Conservation (phyloP, 1,140 invertebrate genomes). For the Dreissena rostriformis region DNA sequence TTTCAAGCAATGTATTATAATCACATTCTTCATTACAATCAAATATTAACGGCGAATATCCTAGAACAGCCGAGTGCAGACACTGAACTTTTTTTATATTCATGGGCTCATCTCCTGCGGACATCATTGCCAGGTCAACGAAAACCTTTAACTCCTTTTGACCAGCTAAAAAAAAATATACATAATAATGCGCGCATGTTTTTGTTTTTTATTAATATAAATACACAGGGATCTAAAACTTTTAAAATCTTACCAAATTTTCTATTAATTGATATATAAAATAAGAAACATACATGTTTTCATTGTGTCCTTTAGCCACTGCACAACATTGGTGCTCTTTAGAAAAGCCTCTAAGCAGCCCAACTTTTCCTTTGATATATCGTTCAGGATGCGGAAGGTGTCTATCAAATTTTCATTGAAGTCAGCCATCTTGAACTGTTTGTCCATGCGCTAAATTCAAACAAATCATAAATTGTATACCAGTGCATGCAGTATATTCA, state of each 20-base stretch:
- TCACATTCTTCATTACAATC: slow-evolving; percentile 61
- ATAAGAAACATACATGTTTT: slow-evolving; percentile 38
- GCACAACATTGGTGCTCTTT: slow-evolving; percentile 61
- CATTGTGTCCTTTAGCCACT: slow-evolving; percentile 71
- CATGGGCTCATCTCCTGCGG: slow-evolving; percentile 75
- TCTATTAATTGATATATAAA: not conserved
- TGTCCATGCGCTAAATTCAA: not conserved
- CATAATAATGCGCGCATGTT: not conserved
- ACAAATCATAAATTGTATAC: too few relatives aligned
- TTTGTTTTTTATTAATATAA: too few relatives aligned
- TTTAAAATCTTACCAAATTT: not conserved
- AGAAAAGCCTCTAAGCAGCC: slow-evolving; percentile 66
- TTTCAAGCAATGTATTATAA: slow-evolving; percentile 64
- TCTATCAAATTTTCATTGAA: slow-evolving; percentile 63
- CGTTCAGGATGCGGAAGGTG: slow-evolving; percentile 58
- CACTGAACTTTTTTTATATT: slow-evolving; percentile 71
- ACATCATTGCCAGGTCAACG: slow-evolving; percentile 77
- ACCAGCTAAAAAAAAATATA: slow-evolving; percentile 56
- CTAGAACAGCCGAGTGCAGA: slow-evolving; percentile 75
- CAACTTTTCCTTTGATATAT: slow-evolving; percentile 52
- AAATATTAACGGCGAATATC: slow-evolving; percentile 78
- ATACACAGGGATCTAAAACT: too few relatives aligned
- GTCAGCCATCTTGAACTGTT: slow-evolving; percentile 37
- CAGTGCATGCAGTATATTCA: too few relatives aligned
- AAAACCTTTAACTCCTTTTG: slow-evolving; percentile 78